Evolutionary conservation across 2,888 invertebrate genomes (phyloP).

Genomic region (Limnephilus auricula): DNA sequence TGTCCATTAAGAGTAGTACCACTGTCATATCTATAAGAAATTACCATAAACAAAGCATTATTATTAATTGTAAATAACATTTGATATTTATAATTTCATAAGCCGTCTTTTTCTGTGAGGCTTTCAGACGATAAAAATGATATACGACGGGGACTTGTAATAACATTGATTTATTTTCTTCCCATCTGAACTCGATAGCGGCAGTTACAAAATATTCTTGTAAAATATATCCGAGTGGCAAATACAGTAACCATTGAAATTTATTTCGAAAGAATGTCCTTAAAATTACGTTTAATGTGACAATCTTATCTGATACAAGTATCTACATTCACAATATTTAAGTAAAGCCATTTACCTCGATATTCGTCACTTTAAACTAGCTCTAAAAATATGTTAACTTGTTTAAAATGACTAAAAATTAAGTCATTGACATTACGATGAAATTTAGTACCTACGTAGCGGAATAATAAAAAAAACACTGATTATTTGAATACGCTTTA

Average conservation of each 20-base stretch:
- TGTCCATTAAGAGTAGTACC: not conserved
- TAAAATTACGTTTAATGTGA: not conserved
- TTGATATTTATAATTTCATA: not conserved
- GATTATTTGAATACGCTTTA: no score
- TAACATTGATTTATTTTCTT: not conserved
- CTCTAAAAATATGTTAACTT: no score
- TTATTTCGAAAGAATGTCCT: not conserved
- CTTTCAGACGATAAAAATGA: not conserved
- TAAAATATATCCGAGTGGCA: not conserved
- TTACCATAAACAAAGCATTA: not conserved
- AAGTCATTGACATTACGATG: no score
- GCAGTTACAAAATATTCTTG: not conserved
- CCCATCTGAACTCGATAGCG: not conserved
- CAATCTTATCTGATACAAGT: not conserved
- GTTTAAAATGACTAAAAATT: no score
- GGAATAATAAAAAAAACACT: no score
- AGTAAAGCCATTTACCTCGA: no score
- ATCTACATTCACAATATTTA: not conserved
- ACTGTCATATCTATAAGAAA: not conserved
- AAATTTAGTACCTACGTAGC: no score
- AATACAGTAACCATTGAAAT: not conserved
- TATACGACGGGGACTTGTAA: not conserved
- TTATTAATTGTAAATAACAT: not conserved
- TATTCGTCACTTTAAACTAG: no score
- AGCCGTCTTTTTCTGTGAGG: not conserved